Conservation (phyloP, 2,888 invertebrate species). For the Meandrusa payeni region DNA sequence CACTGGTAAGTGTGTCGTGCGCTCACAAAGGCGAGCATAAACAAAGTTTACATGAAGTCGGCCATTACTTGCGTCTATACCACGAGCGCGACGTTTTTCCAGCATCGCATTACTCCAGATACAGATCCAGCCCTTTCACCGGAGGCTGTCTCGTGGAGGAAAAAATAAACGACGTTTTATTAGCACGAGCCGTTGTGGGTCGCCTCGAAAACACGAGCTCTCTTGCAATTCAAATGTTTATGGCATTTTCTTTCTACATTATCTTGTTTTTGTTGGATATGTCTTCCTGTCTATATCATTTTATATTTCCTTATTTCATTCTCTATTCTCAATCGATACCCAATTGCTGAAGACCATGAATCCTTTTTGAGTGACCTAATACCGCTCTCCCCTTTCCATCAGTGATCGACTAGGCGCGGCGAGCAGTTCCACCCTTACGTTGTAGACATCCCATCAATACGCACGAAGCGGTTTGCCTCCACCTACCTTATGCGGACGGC, state of each 20-base stretch:
- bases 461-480: too few relatives aligned
- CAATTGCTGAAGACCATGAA: too few relatives aligned
- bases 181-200: slow-evolving; percentile 12
- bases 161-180: slow-evolving; percentile 33
- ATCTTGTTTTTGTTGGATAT: too few relatives aligned
- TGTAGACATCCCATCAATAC: too few relatives aligned
- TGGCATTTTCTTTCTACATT: neutral
- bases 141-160: slow-evolving; percentile 36
- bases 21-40: slow-evolving; percentile 14
- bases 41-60: slow-evolving; percentile 22
- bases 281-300: too few relatives aligned
- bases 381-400: too few relatives aligned
- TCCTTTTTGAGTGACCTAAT: too few relatives aligned
- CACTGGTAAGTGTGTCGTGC: slow-evolving; percentile 8
- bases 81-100: slow-evolving; percentile 33
- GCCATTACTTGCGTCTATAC: slow-evolving; percentile 32
- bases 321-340: too few relatives aligned
- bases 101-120: slow-evolving; percentile 47
- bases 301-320: too few relatives aligned
- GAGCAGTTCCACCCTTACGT: too few relatives aligned
- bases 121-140: slow-evolving; percentile 32
- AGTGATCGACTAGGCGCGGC: too few relatives aligned
- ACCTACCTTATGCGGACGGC: too few relatives aligned
- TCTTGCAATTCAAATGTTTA: slow-evolving; percentile 3
- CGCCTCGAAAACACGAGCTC: neutral